Base-by-base conservation (phyloP, 2,797 vertebrate genomes). In the Brachymystax lenok region DNA sequence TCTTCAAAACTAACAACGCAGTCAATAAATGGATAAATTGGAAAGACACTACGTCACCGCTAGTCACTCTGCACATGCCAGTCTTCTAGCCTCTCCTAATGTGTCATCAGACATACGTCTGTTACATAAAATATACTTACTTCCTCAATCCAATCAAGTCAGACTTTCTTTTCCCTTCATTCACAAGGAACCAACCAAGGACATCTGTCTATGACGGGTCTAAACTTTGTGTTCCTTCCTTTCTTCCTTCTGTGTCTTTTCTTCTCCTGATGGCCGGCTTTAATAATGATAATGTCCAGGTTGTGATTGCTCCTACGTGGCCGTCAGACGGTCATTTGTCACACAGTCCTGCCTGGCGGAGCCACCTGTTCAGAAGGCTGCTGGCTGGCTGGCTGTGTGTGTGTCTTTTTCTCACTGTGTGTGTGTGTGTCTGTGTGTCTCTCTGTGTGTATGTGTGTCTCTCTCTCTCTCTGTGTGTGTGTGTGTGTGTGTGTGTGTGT, bases 351-450 rank as follows among this genome's bases (percentile, higher is more conserved):
- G 69, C 83, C 78, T 79, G 14, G 83, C 72, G 78, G 69, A 75
- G 80, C 84, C 84, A 87, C 84, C 87, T 89, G 87, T 83, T 89
- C 82, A 72, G 73, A 56, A 30, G 71, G 75, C 51, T 24, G n/a
- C 21, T 63, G 59, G 59, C 59, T 63, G 59, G 10, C n/a, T 63
- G 56, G 19, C 5, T 56, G 52, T 52, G 52, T 54, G 17, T 54
- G 52, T 54, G 17, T 54, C 14, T 54, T 16, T 54, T 16, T 54
- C 14, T 54, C 3, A 16, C 3, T 54, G 3, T 17, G 16, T 17
- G 52, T 54, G 52, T 54, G 52, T 52, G 3, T 52, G 50, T 51
- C 5, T 12, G 51, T 52, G 16, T 51, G 50, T 14, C 2, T 51
- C 3, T 51, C 3, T 52, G 51, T 52, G 51, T 52, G 51, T 16